Conservation (phyloP, 2,113 vertebrate genomes). For the Menidia beryllina region DNA sequence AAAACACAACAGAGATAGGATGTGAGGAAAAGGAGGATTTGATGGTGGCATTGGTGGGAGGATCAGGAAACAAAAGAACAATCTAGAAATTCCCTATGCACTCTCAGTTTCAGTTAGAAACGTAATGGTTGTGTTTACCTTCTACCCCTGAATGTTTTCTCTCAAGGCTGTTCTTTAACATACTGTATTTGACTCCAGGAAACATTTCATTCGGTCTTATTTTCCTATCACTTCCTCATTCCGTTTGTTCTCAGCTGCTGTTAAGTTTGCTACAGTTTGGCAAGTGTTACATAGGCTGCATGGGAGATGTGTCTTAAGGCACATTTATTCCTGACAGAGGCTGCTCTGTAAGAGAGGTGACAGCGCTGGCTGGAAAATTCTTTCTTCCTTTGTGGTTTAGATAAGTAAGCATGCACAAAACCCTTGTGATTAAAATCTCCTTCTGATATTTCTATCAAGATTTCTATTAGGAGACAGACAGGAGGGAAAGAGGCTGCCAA, state of each 20-base stretch:
- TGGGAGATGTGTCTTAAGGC: constrained; percentile 95
- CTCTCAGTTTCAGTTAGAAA: constrained; percentile 71
- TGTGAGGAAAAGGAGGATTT: constrained; percentile 5
- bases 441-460: constrained; percentile 97
- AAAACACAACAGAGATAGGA: constrained; percentile 65
- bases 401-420: constrained; percentile 92
- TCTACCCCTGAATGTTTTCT: constrained; percentile 73
- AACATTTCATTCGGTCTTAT: constrained; percentile 88
- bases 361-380: constrained; percentile 89
- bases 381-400: constrained; percentile 90
- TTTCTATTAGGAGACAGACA: constrained; percentile 89
- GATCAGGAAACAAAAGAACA: constrained; percentile 43
- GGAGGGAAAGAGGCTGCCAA: constrained; percentile 83
- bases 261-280: constrained; percentile 92
- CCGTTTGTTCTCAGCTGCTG: constrained; percentile 93
- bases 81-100: constrained; percentile 60
- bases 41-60: not conserved
- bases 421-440: constrained; percentile 96
- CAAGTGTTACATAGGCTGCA: constrained; percentile 87
- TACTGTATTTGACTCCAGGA: constrained; percentile 88
- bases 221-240: constrained; percentile 89
- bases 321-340: constrained; percentile 92
- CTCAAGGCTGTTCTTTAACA: constrained; percentile 86
- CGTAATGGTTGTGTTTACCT: constrained; percentile 80
- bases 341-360: constrained; percentile 88